Evolutionary conservation across 2,888 invertebrate genomes (phyloP).

Genomic region (Lasioglossum lativentre): DNA sequence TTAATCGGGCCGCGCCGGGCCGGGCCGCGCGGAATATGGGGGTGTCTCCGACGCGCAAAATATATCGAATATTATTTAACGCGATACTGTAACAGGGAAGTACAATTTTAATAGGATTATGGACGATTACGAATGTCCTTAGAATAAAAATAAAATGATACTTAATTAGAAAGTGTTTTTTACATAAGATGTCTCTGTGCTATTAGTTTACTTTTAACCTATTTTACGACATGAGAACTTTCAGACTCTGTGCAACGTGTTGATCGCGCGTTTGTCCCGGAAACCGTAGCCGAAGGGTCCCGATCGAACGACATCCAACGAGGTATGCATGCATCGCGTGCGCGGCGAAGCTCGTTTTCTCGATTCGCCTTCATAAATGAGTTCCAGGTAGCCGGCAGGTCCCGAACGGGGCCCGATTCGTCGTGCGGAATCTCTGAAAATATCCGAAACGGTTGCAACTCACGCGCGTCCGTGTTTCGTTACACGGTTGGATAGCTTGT

Average conservation of each 20-base stretch:
- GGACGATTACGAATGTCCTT: too few relatives aligned
- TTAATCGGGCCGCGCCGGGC: constrained; percentile 37
- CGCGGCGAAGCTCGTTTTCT: background rate
- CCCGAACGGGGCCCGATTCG: constrained; percentile 5
- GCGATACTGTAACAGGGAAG: background rate
- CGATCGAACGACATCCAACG: background rate
- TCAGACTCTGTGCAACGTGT: too few relatives aligned
- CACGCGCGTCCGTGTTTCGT: constrained; percentile 30
- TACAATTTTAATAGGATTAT: background rate
- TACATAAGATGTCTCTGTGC: too few relatives aligned
- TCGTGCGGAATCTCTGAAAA: constrained; percentile 13
- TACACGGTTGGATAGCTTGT: constrained; percentile 23
- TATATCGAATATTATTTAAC: background rate
- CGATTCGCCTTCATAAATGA: background rate
- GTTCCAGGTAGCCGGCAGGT: constrained; percentile 5
- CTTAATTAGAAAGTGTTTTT: too few relatives aligned
- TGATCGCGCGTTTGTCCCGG: background rate
- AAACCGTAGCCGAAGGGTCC: background rate
- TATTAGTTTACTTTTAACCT: too few relatives aligned
- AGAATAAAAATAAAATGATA: too few relatives aligned
- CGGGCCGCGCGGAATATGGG: background rate
- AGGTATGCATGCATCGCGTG: background rate
- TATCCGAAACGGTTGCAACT: constrained; percentile 8
- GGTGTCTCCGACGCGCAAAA: background rate
- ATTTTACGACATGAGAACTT: too few relatives aligned